A percentile compares a stretch with the other conserved stretches of the same genome.
phyloP scores from a whole-genome alignment of 2,797 vertebrate genomes.

The Synaphobranchus kaupii region DNA sequence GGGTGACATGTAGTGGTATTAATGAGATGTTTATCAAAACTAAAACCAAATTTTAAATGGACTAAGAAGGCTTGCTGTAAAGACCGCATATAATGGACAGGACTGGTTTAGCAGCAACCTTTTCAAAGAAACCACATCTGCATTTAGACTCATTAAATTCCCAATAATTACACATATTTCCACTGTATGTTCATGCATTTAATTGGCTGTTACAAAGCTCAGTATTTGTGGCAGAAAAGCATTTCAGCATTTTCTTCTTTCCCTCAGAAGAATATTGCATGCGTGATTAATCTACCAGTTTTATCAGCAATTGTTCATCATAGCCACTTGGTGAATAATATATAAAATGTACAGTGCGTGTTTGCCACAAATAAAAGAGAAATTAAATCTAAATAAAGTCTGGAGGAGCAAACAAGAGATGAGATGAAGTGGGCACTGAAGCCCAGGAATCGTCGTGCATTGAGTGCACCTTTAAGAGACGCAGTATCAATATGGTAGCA shows the following conservation, averaged over 20 bases:
- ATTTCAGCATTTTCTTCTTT: conserved; percentile 3
- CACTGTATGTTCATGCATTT: conserved; percentile 32
- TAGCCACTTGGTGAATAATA: not conserved
- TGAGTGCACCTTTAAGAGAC: not conserved
- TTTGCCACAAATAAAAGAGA: not conserved
- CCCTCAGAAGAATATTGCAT: conserved; percentile 3
- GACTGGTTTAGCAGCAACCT: conserved; percentile 51
- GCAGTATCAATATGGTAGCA: not conserved
- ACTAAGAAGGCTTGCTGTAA: conserved; percentile 7
- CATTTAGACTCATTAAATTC: conserved; percentile 32
- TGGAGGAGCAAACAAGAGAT: not conserved
- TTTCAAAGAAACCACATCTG: conserved; percentile 43
- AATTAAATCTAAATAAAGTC: conserved; percentile 6
- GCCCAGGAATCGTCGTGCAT: not conserved
- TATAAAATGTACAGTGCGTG: conserved; percentile 5
- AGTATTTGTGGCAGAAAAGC: not conserved
- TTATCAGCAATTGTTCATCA: not conserved
- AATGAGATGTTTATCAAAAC: conserved; percentile 10
- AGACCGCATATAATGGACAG: conserved; percentile 21
- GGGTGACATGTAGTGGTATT: conserved; percentile 3
- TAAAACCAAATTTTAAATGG: conserved; percentile 2
- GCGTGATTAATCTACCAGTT: conserved; percentile 10
- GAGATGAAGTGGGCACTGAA: conserved; percentile 2
- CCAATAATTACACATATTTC: conserved; percentile 32
- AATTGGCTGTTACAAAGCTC: conserved; percentile 30